Conservation (phyloP, 2,888 invertebrate species). For the Reticulitermes lucifugus region DNA sequence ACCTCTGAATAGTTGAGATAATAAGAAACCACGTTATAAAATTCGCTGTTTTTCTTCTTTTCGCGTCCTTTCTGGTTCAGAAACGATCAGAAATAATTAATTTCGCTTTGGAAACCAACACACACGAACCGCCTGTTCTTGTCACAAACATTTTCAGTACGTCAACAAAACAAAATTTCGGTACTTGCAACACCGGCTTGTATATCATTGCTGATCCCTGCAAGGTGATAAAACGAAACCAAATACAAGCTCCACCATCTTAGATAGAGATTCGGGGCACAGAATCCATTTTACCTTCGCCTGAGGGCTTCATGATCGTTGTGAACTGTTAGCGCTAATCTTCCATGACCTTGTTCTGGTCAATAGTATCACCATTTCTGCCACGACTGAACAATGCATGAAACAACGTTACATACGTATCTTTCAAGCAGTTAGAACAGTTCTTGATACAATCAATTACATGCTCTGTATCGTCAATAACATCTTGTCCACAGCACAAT, state of each 20-base stretch:
- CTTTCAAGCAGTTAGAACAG: neutral
- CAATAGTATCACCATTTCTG: neutral
- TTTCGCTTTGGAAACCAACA: too few species aligned
- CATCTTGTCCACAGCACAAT: slow-evolving; percentile 11
- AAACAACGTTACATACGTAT: neutral
- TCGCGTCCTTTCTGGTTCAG: too few species aligned
- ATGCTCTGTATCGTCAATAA: slow-evolving; percentile 14
- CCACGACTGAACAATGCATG: neutral
- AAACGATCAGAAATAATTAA: too few species aligned
- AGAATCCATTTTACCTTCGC: slow-evolving; percentile 28
- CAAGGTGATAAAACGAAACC: neutral
- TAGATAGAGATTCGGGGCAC: neutral
- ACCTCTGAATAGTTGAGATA: too few species aligned
- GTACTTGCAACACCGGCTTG: neutral
- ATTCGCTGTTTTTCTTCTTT: too few species aligned
- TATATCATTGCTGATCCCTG: neutral
- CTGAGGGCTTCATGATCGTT: slow-evolving; percentile 33
- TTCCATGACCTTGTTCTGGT: neutral
- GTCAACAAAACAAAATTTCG: neutral
- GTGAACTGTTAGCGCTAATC: slow-evolving; percentile 28
- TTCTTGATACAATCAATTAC: slow-evolving; percentile 20
- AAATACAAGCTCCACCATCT: slow-evolving; percentile 5
- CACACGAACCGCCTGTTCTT: too few species aligned
- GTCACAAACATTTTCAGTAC: too few species aligned
- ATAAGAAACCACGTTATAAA: too few species aligned